Conservation (phyloP, 1,140 invertebrate species). For the Drosophila ironensis region DNA sequence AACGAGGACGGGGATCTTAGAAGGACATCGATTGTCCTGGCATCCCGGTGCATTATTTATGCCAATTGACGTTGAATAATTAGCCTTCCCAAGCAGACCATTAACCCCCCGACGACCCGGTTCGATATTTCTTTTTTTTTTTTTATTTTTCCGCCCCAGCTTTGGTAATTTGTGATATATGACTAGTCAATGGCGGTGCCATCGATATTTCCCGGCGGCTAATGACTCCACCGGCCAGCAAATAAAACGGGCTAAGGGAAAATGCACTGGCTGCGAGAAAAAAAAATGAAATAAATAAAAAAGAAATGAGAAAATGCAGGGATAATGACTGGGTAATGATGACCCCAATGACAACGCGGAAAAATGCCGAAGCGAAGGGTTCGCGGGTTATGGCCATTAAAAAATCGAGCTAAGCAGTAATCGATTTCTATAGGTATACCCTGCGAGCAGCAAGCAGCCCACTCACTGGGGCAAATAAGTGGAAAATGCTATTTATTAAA, state of each 20-base stretch:
- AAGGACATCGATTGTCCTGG: conserved; percentile 32
- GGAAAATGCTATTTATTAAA: no score
- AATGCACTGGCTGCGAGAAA: conserved; percentile 33
- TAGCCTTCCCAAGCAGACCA: conserved; percentile 44
- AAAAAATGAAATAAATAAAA: neutral
- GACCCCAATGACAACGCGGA: conserved; percentile 26
- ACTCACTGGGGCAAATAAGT: conserved; percentile 44
- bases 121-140: neutral
- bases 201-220: conserved; percentile 70
- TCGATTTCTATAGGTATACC: conserved; percentile 8
- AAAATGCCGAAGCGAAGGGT: conserved; percentile 11
- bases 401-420: conserved; percentile 1
- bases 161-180: conserved; percentile 66
- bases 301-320: neutral
- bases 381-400: conserved; percentile 12
- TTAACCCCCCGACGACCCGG: neutral
- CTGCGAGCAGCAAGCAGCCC: no score
- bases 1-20: neutral
- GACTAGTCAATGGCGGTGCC: conserved; percentile 50
- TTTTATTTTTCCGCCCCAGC: neutral
- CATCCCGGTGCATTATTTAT: conserved; percentile 64
- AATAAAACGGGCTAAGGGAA: no score
- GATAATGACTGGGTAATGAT: conserved; percentile 48
- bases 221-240: conserved; percentile 46
- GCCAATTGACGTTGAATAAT: conserved; percentile 78